Evolutionary conservation across 1,140 invertebrate species (phyloP), one percentile per base, ranked within the genome.

Genomic region (Tetramorium simillimum): DNA sequence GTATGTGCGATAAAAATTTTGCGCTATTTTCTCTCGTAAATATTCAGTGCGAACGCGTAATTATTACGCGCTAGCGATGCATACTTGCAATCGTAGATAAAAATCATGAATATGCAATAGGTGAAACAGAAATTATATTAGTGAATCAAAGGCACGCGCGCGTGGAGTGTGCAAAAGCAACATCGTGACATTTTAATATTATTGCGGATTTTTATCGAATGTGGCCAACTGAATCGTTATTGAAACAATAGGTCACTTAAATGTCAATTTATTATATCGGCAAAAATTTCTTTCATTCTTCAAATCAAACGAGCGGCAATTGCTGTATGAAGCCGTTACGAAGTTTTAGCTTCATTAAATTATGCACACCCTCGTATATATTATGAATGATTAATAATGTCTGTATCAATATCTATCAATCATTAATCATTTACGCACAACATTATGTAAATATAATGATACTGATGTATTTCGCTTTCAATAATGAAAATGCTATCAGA

Each of bases 191-290:
- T 60, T 76, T 76, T 76, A 28, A 63, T 46, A 63, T 62, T 62
- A 77, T 65, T 65, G 18, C 24, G 6, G 14, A 33, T 78, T 78
- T 65, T 78, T 65, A 65, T 65, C 28, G n/a, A 49, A 65, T 78
- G 14, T 14, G 3, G 3, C 40, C 16, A 69, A n/a, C 46, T 28
- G 16, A 77, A 77, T 62, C 51, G 16, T 43, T 60, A 24, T 0
- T 33, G 33, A 33, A 77, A 77, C 43, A 21, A 46, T 33, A 14
- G 10, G 40, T 63, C 12, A 63, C 4, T 6, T 78, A 65, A 77
- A 78, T 49, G 60, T 78, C 58, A 21, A 9, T 78, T 49, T 49
- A 46, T 24, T 21, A 14, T 49, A 46, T 37, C 46, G n/a, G 33
- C 46, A 21, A 49, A 78, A 18, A 18, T 65, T 65, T 51, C 2